These are phyloP conservation scores for Triplophysa dalaica DNA, from an alignment of 2,113 vertebrate genomes.

Conservation along the genomic window DNA sequence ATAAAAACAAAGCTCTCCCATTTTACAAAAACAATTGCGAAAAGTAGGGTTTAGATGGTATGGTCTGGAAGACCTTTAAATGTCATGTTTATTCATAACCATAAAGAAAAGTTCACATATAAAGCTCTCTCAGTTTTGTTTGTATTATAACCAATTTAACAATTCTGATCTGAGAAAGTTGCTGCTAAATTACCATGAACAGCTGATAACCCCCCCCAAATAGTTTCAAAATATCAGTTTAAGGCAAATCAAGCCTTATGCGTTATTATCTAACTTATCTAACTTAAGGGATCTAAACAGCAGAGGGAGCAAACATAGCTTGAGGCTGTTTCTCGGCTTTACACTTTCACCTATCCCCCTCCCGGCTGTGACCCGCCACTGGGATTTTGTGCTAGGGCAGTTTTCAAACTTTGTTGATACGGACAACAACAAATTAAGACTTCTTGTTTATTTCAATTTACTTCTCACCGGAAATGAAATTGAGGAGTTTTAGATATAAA, in stretches of 20 bases:
- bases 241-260: slow-evolving; percentile 23
- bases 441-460: slow-evolving; percentile 18
- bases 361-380: neutral
- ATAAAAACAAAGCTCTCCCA: slow-evolving; percentile 2
- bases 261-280: neutral
- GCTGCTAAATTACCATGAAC: neutral
- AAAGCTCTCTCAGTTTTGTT: neutral
- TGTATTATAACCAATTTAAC: neutral
- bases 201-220: slow-evolving; percentile 30
- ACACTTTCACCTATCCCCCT: neutral
- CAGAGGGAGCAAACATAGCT: slow-evolving; percentile 44
- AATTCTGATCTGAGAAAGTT: neutral
- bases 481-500: neutral
- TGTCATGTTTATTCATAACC: slow-evolving; percentile 34
- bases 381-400: slow-evolving; percentile 1
- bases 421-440: neutral
- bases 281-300: slow-evolving; percentile 28
- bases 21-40: neutral
- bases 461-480: neutral
- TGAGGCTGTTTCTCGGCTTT: neutral
- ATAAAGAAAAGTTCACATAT: neutral
- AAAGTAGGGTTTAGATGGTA: slow-evolving; percentile 5
- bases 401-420: neutral
- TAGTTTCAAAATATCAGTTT: slow-evolving; percentile 50
- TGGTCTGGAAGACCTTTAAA: slow-evolving; percentile 44